Percentiles rank a stretch among this genome's conserved stretches.
Evolutionary conservation across 2,888 invertebrate genomes (phyloP).

Genomic region (Sinopyrophorus schimmeli): DNA sequence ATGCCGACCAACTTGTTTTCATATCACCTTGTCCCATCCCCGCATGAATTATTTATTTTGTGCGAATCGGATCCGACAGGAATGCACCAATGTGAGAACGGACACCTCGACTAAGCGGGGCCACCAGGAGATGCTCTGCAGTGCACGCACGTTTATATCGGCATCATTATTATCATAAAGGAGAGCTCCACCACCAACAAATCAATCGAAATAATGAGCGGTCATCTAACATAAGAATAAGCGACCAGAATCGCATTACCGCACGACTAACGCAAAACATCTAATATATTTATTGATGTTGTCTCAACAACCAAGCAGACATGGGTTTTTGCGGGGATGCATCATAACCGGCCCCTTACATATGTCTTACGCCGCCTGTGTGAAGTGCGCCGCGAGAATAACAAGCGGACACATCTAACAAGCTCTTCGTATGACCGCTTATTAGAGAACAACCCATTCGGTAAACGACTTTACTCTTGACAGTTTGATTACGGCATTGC

Average conservation of each 20-base stretch:
- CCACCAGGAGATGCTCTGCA: slow-evolving; percentile 37
- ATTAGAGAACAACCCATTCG: slow-evolving; percentile 42
- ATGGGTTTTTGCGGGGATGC: slow-evolving; percentile 41
- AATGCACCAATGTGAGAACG: slow-evolving; percentile 43
- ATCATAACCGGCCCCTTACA: slow-evolving; percentile 41
- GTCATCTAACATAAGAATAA: slow-evolving; percentile 32
- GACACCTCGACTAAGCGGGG: slow-evolving; percentile 42
- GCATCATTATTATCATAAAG: slow-evolving; percentile 34
- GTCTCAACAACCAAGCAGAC: slow-evolving; percentile 41
- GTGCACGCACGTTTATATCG: slow-evolving; percentile 32
- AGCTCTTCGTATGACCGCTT: slow-evolving; percentile 40
- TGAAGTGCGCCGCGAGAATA: slow-evolving; percentile 41
- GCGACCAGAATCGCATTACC: slow-evolving; percentile 28
- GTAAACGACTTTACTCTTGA: slow-evolving; percentile 41
- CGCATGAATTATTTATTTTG: slow-evolving; percentile 53
- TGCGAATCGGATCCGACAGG: slow-evolving; percentile 41
- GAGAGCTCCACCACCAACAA: slow-evolving; percentile 31
- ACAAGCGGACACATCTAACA: slow-evolving; percentile 41
- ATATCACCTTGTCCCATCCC: slow-evolving; percentile 51
- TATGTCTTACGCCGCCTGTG: slow-evolving; percentile 41
- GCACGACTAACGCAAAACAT: slow-evolving; percentile 40
- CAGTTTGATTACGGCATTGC: slow-evolving; percentile 45
- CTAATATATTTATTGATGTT: slow-evolving; percentile 46
- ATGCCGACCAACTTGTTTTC: slow-evolving; percentile 52
- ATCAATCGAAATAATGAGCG: slow-evolving; percentile 38